Evolutionary conservation across 2,797 vertebrate genomes (phyloP).

Genomic region (Myotis myotis): DNA sequence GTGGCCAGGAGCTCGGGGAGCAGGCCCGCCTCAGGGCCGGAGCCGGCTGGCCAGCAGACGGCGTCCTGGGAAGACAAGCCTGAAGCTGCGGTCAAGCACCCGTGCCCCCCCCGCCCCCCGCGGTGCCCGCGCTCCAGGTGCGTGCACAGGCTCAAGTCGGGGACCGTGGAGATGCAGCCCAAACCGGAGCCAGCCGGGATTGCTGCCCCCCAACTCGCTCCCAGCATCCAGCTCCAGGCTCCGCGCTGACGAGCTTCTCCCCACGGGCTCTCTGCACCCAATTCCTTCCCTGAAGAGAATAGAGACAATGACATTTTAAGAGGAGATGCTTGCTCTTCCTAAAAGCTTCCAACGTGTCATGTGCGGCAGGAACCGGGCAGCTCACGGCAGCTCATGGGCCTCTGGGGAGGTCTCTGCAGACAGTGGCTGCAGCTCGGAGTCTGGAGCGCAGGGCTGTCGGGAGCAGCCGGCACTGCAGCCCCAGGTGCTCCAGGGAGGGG

Average conservation of each 20-base stretch:
- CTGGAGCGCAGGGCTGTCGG: not conserved
- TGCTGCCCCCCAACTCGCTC: fast-evolving
- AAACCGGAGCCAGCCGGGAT: fast-evolving
- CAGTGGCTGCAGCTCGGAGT: not conserved
- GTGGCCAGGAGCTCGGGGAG: fast-evolving
- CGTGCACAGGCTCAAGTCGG: fast-evolving
- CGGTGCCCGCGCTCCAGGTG: fast-evolving
- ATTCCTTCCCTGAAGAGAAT: not conserved
- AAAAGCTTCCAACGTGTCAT: not conserved
- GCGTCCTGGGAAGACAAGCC: not conserved
- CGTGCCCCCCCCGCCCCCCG: fast-evolving
- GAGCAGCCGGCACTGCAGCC: fast-evolving
- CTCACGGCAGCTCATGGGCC: fast-evolving
- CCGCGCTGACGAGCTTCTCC: fast-evolving
- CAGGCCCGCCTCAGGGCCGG: fast-evolving
- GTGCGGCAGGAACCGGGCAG: not conserved
- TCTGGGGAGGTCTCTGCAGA: not conserved
- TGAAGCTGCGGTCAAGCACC: too few species aligned
- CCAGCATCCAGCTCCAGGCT: fast-evolving
- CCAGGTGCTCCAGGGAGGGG: not conserved
- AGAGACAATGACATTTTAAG: not conserved
- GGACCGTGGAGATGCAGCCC: fast-evolving
- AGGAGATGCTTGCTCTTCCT: not conserved
- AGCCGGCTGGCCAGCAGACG: not conserved
- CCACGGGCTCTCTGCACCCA: not conserved